phyloP scores from a whole-genome alignment of 2,888 invertebrate genomes.

The Anoncus sp. region DNA sequence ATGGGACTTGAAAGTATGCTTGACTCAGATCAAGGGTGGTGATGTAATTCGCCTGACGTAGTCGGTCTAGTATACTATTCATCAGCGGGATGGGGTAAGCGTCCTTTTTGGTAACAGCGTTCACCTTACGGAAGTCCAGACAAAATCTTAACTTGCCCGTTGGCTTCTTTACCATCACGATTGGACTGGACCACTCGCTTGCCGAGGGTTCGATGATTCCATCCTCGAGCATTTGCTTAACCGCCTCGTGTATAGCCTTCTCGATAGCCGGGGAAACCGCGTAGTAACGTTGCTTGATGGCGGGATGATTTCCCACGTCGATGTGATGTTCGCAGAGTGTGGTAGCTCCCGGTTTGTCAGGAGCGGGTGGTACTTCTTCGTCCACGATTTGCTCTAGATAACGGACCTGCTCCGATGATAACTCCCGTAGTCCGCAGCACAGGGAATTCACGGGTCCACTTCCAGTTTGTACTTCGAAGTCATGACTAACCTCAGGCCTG shows the following conservation, averaged over 20 bases:
- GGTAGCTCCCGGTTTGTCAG: not conserved
- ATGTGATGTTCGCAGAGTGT: not conserved
- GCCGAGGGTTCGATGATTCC: conserved; percentile 16
- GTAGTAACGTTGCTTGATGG: conserved; percentile 27
- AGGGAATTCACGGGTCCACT: not conserved
- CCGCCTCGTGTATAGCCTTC: conserved; percentile 13
- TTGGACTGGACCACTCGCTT: conserved; percentile 28
- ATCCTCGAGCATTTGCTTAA: conserved; percentile 15
- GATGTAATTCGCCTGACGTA: conserved; percentile 71
- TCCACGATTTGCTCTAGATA: not conserved
- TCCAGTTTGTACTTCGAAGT: not conserved
- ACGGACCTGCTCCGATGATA: not conserved
- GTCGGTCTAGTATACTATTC: conserved; percentile 69
- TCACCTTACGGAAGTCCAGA: conserved; percentile 19
- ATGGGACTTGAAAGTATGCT: conserved; percentile 73
- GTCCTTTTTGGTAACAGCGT: conserved; percentile 1
- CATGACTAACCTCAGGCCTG: not conserved
- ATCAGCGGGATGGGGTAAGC: conserved; percentile 67
- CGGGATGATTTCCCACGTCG: conserved; percentile 24
- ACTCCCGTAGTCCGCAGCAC: not conserved
- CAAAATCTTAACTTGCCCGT: conserved; percentile 2
- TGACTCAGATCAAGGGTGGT: conserved; percentile 71
- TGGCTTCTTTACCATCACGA: conserved; percentile 14
- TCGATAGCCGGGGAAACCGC: conserved; percentile 12
- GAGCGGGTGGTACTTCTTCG: not conserved